Base-by-base conservation (phyloP, 2,888 invertebrate genomes). In the Pristionchus maxplancki region DNA sequence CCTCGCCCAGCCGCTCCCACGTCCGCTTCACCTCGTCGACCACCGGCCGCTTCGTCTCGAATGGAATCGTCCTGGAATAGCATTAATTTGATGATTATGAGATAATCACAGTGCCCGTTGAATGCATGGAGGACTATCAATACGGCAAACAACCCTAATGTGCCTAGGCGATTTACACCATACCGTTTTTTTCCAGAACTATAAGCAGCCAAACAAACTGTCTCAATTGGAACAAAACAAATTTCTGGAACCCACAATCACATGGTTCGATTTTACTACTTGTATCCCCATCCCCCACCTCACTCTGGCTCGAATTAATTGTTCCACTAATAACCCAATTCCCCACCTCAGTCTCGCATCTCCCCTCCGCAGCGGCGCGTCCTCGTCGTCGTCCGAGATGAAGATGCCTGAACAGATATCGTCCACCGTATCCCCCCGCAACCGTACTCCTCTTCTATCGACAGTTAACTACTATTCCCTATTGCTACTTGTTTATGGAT, bases 11-110 rank as follows among this genome's bases (percentile, higher is more conserved):
- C 24, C 89, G 64, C 86, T 91, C 89, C 91, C 91, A 97, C 0
- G 97, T 97, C 90, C 97, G 95, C 94, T 96, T 96, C 1, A 97
- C 96, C 95, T 97, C 97, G 87, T 96, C 96, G 92, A 96, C 97
- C 0, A 97, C 97, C 0, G 97, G 97, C 91, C 97, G 96, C 91
- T 97, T 96, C 0, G 97, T 97, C 0, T 97, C 96, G 95, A 97
- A 97, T 0, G 97, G 97, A 90, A 97, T 96, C 34, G 96, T 96
- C 88, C 91, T 90, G 62, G 62, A 71, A 9, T 24, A 31, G 11
- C 20, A 37, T 58, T 58, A 4, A 24, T 58, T 58, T 20, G 6
- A 58, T 15, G 31, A 11, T 67, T 8, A 28, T n/a, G n/a, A 48
- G 48, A 48, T 48, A 48, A 50, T 50, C 5, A 50, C 11, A 50